Conservation (phyloP, 2,113 vertebrate species). For the Laticauda laticaudata region DNA sequence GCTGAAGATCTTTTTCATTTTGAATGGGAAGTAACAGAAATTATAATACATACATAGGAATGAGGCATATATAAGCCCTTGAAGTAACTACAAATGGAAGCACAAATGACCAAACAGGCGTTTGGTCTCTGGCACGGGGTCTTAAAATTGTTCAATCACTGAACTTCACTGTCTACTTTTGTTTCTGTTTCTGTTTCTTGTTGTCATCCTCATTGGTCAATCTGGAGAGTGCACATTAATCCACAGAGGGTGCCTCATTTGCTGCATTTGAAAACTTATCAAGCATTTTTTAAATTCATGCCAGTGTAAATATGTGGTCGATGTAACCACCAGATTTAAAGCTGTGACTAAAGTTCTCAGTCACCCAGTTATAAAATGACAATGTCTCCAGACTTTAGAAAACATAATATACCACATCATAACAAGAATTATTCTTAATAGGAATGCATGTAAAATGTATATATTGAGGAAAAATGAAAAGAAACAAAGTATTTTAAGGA, state of each 20-base stretch:
- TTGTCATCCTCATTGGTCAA: not conserved
- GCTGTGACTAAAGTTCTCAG: not conserved
- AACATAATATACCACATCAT: not conserved
- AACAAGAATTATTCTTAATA: not conserved
- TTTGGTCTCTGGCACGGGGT: no score
- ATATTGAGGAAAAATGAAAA: not conserved
- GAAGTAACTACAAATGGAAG: not conserved
- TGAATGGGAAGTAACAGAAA: not conserved
- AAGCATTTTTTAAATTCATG: conserved; percentile 8
- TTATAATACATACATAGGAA: not conserved
- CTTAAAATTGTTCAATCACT: not conserved
- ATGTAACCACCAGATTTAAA: not conserved
- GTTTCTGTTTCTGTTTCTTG: not conserved
- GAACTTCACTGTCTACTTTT: not conserved
- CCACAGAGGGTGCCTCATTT: conserved; percentile 3
- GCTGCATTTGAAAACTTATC: not conserved
- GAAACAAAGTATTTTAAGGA: not conserved
- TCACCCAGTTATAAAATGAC: not conserved
- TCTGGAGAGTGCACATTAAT: not conserved
- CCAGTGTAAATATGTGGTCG: not conserved
- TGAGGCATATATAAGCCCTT: not conserved
- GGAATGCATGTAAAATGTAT: not conserved
- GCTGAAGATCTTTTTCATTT: no score
- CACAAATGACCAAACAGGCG: not conserved
- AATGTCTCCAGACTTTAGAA: not conserved